Conservation (phyloP, 23 tunicate genomes). For the Ascidia mentula region DNA sequence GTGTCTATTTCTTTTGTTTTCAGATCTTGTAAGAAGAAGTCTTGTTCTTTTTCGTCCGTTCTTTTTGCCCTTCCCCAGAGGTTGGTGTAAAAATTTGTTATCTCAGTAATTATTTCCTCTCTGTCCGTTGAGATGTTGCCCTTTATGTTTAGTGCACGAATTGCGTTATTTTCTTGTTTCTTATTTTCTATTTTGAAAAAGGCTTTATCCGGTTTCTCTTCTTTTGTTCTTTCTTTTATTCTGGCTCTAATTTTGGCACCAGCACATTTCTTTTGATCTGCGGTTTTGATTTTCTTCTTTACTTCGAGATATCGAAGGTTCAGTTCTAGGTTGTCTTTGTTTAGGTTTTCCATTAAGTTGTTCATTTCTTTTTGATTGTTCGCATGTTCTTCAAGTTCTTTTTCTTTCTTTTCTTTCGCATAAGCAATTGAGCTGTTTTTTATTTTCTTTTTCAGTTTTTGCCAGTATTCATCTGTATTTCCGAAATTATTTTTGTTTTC, state of each 20-base stretch:
- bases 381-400: not conserved
- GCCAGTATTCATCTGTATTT: not conserved
- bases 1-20: not conserved
- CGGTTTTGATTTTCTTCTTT: not conserved
- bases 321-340: not conserved
- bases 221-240: not conserved
- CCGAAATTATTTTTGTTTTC: not conserved
- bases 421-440: not conserved
- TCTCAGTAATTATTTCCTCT: not conserved
- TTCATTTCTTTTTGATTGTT: not conserved
- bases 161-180: not conserved
- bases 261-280: not conserved
- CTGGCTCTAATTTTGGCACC: slow-evolving; percentile 5
- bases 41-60: not conserved
- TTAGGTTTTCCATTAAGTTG: not conserved
- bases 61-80: slow-evolving; percentile 10
- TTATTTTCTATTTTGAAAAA: slow-evolving; percentile 7
- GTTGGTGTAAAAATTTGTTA: slow-evolving; percentile 1
- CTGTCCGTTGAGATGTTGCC: not conserved
- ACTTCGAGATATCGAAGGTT: not conserved
- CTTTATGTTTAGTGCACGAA: not conserved
- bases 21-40: not conserved
- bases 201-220: slow-evolving; percentile 17
- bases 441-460: not conserved
- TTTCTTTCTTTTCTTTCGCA: not conserved